Evolutionary conservation across 2,113 vertebrate genomes (phyloP).

Genomic region (Blennius ocellaris): DNA sequence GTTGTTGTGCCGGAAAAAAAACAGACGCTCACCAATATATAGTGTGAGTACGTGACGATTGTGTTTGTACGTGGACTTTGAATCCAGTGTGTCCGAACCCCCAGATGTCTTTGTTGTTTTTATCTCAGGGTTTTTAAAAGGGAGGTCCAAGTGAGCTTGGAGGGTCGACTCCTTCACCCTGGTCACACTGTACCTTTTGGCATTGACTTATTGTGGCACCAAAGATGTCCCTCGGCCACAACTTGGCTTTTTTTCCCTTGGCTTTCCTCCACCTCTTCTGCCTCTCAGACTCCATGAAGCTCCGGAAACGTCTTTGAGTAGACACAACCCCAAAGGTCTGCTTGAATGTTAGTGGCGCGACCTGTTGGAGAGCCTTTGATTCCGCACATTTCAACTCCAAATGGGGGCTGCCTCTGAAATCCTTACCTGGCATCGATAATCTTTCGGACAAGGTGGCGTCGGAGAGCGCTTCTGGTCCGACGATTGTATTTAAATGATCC

Average conservation of each 20-base stretch:
- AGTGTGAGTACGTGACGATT: constrained; percentile 64
- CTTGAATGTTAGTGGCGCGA: background rate
- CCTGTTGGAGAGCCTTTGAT: background rate
- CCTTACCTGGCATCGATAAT: constrained; percentile 40
- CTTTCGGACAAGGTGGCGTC: constrained; percentile 1
- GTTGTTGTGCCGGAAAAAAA: constrained; percentile 25
- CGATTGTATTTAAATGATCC: constrained; percentile 22
- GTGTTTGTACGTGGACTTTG: constrained; percentile 64
- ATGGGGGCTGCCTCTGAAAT: constrained; percentile 28
- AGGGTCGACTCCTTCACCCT: constrained; percentile 32
- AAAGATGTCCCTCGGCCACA: constrained; percentile 67
- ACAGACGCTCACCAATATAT: constrained; percentile 25
- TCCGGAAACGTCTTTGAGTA: background rate
- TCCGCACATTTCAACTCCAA: constrained; percentile 7
- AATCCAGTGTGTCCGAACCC: constrained; percentile 42
- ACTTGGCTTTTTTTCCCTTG: constrained; percentile 34
- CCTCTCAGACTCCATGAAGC: constrained; percentile 26
- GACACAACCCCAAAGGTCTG: constrained; percentile 8
- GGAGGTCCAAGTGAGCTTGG: constrained; percentile 35
- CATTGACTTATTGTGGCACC: constrained; percentile 59
- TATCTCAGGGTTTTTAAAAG: constrained; percentile 82
- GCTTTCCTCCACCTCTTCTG: constrained; percentile 27
- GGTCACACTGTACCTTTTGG: constrained; percentile 38
- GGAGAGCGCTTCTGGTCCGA: background rate
- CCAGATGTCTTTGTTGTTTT: constrained; percentile 59